These are phyloP conservation scores for Neolamprologus toae DNA, from an alignment of 2,113 vertebrate genomes.

Conservation along the genomic window DNA sequence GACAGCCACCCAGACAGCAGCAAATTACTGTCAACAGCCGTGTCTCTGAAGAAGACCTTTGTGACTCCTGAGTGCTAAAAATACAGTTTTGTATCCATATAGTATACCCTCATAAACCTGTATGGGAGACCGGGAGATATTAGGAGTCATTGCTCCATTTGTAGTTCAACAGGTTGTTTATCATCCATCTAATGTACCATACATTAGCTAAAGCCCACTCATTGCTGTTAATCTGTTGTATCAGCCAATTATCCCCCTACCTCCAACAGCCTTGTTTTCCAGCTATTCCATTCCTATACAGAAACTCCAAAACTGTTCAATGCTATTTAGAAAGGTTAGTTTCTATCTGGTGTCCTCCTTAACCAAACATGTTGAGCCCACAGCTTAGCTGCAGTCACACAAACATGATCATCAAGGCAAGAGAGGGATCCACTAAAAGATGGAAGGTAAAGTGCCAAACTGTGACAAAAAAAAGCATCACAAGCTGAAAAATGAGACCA, in stretches of 20 bases:
- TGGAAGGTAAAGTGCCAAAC: neutral
- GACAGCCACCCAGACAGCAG: conserved; percentile 50
- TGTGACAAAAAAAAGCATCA: neutral
- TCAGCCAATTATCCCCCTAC: neutral
- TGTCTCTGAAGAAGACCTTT: conserved; percentile 12
- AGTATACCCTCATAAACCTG: conserved; percentile 30
- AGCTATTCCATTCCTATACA: neutral
- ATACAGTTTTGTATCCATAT: conserved; percentile 11
- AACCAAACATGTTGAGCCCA: neutral
- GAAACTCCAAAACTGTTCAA: fast-evolving
- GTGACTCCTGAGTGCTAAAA: conserved; percentile 33
- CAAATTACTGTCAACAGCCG: conserved; percentile 28
- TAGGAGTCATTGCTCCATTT: neutral
- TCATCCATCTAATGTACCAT: neutral
- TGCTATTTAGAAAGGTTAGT: neutral
- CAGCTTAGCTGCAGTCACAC: neutral
- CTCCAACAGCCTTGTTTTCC: neutral
- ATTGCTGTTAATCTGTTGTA: neutral
- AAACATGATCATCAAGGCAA: neutral
- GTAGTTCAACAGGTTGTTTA: neutral
- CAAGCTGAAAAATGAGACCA: neutral
- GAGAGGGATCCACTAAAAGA: neutral
- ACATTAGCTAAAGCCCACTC: neutral
- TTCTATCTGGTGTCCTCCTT: neutral
- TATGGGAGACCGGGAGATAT: neutral